phyloP scores from a whole-genome alignment of 2,113 vertebrate genomes.

The Cyprinodon variegatus region DNA sequence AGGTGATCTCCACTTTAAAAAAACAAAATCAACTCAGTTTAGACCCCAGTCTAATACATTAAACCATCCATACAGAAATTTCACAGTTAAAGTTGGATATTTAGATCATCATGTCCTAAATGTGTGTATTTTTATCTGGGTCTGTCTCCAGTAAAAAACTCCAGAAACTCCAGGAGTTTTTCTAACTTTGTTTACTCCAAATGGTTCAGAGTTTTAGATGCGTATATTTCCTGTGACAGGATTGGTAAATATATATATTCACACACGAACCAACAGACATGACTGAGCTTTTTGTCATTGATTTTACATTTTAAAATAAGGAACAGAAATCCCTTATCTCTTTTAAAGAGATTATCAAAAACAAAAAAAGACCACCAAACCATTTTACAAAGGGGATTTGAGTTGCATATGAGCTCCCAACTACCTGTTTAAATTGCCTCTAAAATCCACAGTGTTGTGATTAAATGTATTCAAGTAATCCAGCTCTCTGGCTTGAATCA shows the following conservation, averaged over 20 bases:
- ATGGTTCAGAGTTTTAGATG: background rate
- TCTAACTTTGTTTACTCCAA: background rate
- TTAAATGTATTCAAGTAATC: background rate
- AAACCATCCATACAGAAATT: background rate
- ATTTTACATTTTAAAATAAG: background rate
- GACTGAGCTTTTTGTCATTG: background rate
- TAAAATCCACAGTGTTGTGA: background rate
- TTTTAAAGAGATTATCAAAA: background rate
- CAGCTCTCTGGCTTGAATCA: background rate
- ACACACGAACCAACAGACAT: background rate
- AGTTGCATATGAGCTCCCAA: background rate
- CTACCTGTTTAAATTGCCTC: slow-evolving; percentile 2
- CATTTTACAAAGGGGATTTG: background rate
- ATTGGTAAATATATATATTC: background rate
- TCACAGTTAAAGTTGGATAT: background rate
- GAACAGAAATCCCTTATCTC: background rate
- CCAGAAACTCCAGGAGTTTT: background rate
- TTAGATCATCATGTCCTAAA: background rate
- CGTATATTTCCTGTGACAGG: background rate
- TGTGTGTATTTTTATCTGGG: background rate
- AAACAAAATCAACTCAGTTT: no score
- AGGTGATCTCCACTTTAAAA: background rate
- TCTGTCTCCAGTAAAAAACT: background rate
- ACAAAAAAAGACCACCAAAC: background rate
- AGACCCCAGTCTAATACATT: no score